phyloP scores from a whole-genome alignment of 2,113 vertebrate species.

The Melanerpes aurifrons region DNA sequence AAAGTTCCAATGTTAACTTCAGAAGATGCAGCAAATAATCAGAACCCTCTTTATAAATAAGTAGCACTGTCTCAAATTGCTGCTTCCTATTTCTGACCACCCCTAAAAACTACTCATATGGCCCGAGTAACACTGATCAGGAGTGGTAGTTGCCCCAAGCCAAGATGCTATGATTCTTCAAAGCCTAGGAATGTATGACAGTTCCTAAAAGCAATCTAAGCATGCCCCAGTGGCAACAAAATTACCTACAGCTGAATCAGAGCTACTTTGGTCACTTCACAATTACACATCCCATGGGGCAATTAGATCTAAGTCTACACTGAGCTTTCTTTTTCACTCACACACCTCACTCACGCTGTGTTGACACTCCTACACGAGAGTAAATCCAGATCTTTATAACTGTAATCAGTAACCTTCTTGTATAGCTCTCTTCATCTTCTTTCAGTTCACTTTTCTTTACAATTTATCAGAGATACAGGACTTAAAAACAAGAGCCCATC shows the following conservation, averaged over 20 bases:
- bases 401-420: not conserved
- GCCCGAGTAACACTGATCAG: not conserved
- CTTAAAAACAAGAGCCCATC: not conserved
- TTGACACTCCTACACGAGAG: not conserved
- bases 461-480: not conserved
- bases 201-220: not conserved
- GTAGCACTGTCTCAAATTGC: not conserved
- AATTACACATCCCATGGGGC: not conserved
- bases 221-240: not conserved
- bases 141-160: not conserved
- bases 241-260: slow-evolving; percentile 27
- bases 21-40: not conserved
- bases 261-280: not conserved
- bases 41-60: not conserved
- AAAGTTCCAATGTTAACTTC: not conserved
- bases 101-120: not conserved
- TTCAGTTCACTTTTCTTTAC: not conserved
- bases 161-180: not conserved
- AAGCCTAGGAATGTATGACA: slow-evolving; percentile 12
- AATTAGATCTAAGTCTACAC: not conserved
- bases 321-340: not conserved
- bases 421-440: not conserved
- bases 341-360: not conserved
- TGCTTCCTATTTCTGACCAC: not conserved
- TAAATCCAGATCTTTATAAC: not conserved